Evolutionary conservation across 2,797 vertebrate genomes (phyloP), one percentile per base, ranked within the genome.

Genomic region (Phrynocephalus vlangalii): DNA sequence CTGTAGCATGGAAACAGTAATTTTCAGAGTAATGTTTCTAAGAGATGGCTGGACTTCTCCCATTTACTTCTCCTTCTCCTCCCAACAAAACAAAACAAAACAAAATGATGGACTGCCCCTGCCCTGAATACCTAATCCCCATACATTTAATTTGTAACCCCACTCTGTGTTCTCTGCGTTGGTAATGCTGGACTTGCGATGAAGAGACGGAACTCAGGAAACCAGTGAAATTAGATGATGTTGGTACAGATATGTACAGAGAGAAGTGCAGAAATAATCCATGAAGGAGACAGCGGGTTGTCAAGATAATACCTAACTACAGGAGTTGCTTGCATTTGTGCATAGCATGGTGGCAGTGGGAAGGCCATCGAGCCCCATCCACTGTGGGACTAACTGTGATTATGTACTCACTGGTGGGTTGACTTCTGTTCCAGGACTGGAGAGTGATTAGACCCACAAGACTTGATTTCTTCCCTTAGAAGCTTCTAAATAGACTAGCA

Each of bases 381-480:
- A 63, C 0, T 56, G 70, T 88, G 91, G 85, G 91, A 26, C 30
- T 75, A 70, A 26, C 88, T 88, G 88, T 89, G 48, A 84, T 92
- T 90, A 83, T 78, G 75, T 83, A 76, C 91, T 91, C 90, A 56
- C 83, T 84, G 84, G 71, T 87, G 87, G 73, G 90, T 92, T 82
- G 87, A 66, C 38, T 50, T 92, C 79, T 24, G 52, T 50, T 67
- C 72, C 50, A 22, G 89, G 50, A 81, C 78, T 88, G 22, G 9
- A 85, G 63, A 87, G 89, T 92, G 72, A 91, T 70, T 52, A 85
- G 83, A 60, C 87, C 91, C 86, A 50, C 38, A 87, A 87, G 82
- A 79, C 75, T 84, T 92, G 86, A 88, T 82, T 93, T 94, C 88
- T 91, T 79, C 76, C 20, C 76, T 86, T 94, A 79, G 81, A 86